A percentile compares a stretch with the other conserved stretches of the same genome.
phyloP scores from a whole-genome alignment of 2,113 vertebrate genomes.

The Ptilorrhoa leucosticta region DNA sequence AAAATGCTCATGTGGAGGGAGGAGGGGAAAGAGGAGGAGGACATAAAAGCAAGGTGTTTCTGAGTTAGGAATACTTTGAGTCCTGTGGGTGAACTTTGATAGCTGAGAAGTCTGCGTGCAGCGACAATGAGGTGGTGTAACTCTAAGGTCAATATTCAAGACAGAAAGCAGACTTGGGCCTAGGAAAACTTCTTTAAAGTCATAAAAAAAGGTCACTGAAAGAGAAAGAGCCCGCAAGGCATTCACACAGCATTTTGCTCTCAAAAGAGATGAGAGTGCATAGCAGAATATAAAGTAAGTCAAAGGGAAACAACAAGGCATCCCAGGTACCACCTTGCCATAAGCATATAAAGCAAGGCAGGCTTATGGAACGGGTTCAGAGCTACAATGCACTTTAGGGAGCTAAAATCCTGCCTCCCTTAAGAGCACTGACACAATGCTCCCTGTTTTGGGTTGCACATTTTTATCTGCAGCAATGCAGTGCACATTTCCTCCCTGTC shows the following conservation, averaged over 20 bases:
- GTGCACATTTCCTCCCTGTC: background rate
- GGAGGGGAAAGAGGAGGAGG: background rate
- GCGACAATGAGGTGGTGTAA: background rate
- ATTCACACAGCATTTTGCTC: background rate
- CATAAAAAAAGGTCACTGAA: conserved; percentile 31
- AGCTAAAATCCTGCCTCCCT: background rate
- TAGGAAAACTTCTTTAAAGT: conserved; percentile 48
- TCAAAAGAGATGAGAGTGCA: background rate
- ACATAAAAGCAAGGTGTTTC: background rate
- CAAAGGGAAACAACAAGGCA: conserved; percentile 17
- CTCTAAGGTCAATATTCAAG: conserved; percentile 52
- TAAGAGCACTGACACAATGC: background rate
- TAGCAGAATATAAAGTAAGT: conserved; percentile 37
- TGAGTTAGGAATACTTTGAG: conserved; percentile 27
- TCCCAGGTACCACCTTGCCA: conserved; percentile 2
- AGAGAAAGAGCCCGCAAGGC: conserved; percentile 26
- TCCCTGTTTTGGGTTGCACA: rapidly evolving
- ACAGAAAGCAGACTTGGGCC: conserved; percentile 25
- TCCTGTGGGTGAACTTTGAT: conserved; percentile 53
- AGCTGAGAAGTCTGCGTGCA: background rate
- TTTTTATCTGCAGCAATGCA: background rate
- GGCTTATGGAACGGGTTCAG: background rate
- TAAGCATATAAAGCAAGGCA: background rate
- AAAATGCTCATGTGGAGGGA: background rate
- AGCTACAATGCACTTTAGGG: background rate